Base-by-base conservation (phyloP, 2,113 vertebrate genomes). In the Rhodinocichla rosea region DNA sequence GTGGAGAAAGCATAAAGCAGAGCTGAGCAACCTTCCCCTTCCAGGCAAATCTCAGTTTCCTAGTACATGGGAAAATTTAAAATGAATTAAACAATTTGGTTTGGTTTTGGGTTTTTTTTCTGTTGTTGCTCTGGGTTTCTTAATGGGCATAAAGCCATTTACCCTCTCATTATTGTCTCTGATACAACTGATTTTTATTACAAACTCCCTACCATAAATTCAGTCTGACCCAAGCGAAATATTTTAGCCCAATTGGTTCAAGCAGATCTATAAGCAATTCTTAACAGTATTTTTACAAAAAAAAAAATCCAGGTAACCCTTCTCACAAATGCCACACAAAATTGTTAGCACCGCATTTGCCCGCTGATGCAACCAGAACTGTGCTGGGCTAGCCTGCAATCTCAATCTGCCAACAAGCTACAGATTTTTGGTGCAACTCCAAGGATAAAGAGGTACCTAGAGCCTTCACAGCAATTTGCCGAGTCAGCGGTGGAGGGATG, bases 401-500 rank as follows among this genome's bases (percentile, higher is more conserved):
- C 28, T 67, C 82, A 64, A 33, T 4, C 44, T 75, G 69, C 49
- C 68, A 82, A 14, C 0, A 1, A 56, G 33, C 39, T 70, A 49
- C 0, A 3, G 47, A 27, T 55, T 78, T 45, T 11, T 62, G 70
- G 49, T 45, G 13, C 21, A 15, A 42, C n/a, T 81, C 37, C 59
- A 69, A 81, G 60, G 32, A 63, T 1, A 65, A 74, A 83, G 75
- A 40, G 89, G 92, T 98, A 99, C 99, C 99, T 97, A 99, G 96
- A 91, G 99, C 99, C 97, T 99, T 99, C 85, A 99, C 99, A 40
- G 99, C 99, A 77, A 99, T 99, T 63, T 99, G 99, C 30, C 99
- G 98, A 1, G 99, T 99, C 68, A 99, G 98, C 0, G 99, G 99
- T 8, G 99, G 99, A 6, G 99, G 99, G 79, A 99, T 99, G 82